A percentile compares a stretch with the other conserved stretches of the same genome.
phyloP scores from a whole-genome alignment of 2,797 vertebrate genomes.

The Lycodopsis pacificus region DNA sequence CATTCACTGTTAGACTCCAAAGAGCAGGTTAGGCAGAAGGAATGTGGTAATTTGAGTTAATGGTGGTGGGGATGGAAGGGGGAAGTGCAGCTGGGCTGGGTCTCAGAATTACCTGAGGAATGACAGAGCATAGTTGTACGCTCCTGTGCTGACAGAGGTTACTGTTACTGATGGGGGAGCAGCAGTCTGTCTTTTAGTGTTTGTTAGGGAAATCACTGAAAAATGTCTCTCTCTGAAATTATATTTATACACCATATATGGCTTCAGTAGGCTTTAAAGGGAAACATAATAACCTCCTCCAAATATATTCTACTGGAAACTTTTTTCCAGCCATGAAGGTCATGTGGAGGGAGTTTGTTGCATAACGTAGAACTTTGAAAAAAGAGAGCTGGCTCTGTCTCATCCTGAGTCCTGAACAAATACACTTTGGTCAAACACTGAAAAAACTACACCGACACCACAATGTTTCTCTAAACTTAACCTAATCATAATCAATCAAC shows the following conservation, averaged over 20 bases:
- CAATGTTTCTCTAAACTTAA: background rate
- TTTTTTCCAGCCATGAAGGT: background rate
- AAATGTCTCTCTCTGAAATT: background rate
- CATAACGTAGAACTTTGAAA: background rate
- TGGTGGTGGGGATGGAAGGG: conserved; percentile 32
- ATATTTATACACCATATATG: too few species aligned
- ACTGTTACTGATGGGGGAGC: background rate
- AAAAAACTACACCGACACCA: background rate
- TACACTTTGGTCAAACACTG: background rate
- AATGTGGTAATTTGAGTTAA: conserved; percentile 76
- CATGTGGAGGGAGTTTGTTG: background rate
- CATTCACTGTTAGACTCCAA: conserved; percentile 53
- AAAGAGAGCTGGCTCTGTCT: background rate
- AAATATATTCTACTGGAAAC: background rate
- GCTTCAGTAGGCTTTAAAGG: background rate
- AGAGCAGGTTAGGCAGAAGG: conserved; percentile 67
- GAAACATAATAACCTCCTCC: background rate
- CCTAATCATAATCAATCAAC: background rate
- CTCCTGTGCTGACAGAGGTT: conserved; percentile 29
- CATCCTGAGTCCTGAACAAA: background rate
- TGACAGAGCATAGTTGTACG: conserved; percentile 44
- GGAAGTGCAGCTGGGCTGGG: conserved; percentile 38
- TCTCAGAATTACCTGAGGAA: conserved; percentile 66
- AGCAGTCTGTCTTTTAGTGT: background rate
- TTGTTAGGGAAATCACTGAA: background rate